phyloP scores from a whole-genome alignment of 2,113 vertebrate genomes.

The Pseudolaguvia tuberculata region DNA sequence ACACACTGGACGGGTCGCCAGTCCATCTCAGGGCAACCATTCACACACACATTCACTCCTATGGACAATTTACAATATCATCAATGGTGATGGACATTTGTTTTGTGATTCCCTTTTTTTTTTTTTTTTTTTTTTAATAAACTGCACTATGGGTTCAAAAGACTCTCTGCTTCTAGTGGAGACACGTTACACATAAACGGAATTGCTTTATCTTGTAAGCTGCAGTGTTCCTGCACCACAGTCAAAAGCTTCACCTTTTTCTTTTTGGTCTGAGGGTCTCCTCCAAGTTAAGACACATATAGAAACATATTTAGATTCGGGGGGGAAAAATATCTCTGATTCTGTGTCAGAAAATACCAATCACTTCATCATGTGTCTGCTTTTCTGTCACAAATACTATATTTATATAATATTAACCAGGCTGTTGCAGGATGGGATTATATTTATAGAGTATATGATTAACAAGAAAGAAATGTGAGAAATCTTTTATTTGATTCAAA shows the following conservation, averaged over 20 bases:
- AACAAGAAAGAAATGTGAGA: neutral
- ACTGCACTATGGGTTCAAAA: too few relatives aligned
- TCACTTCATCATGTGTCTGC: neutral
- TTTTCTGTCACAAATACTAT: neutral
- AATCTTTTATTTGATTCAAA: neutral
- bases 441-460: neutral
- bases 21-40: too few relatives aligned
- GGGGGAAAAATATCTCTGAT: neutral
- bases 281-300: neutral
- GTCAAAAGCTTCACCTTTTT: neutral
- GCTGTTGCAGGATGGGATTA: neutral
- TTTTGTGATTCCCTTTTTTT: too few relatives aligned
- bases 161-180: too few relatives aligned
- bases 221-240: neutral
- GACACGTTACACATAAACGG: too few relatives aligned
- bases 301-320: neutral
- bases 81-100: too few relatives aligned
- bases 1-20: too few relatives aligned
- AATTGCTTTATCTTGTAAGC: slow-evolving; percentile 7
- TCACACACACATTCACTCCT: too few relatives aligned
- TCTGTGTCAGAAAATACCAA: neutral
- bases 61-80: too few relatives aligned
- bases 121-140: too few relatives aligned
- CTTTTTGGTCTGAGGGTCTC: neutral
- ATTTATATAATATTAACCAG: neutral